Evolutionary conservation across 2,888 invertebrate species (phyloP).

Genomic region (Arctia plantaginis): DNA sequence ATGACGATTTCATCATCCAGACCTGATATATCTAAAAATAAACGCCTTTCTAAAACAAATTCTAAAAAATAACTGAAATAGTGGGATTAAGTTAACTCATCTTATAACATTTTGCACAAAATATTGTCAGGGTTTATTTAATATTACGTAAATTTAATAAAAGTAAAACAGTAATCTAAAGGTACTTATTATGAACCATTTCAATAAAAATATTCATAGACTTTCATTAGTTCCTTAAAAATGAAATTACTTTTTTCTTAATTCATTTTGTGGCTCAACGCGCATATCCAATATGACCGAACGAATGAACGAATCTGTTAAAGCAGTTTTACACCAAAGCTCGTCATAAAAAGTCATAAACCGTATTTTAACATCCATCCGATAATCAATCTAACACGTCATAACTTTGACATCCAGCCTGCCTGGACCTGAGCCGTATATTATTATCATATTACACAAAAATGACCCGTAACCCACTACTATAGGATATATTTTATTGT

Average conservation of each 20-base stretch:
- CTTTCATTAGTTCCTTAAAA: slow-evolving; percentile 12
- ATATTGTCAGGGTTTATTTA: too few relatives aligned
- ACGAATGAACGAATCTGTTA: slow-evolving; percentile 80
- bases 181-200: not conserved
- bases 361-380: slow-evolving; percentile 87
- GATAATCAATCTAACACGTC: slow-evolving; percentile 88
- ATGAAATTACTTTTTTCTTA: slow-evolving; percentile 36
- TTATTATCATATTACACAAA: slow-evolving; percentile 47
- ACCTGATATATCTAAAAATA: too few relatives aligned
- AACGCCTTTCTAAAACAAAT: too few relatives aligned
- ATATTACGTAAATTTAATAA: too few relatives aligned
- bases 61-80: too few relatives aligned
- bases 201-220: not conserved
- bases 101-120: too few relatives aligned
- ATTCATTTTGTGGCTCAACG: slow-evolving; percentile 39
- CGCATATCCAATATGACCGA: slow-evolving; percentile 62
- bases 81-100: too few relatives aligned
- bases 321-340: slow-evolving; percentile 77
- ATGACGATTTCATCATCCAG: too few relatives aligned
- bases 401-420: slow-evolving; percentile 86
- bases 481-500: slow-evolving; percentile 52
- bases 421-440: slow-evolving; percentile 73
- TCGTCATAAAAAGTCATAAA: slow-evolving; percentile 84
- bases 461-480: slow-evolving; percentile 47
- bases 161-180: not conserved